Base-by-base conservation (phyloP, 37 sponge, comb jelly and placozoan species). In the Tethya wilhelma region DNA sequence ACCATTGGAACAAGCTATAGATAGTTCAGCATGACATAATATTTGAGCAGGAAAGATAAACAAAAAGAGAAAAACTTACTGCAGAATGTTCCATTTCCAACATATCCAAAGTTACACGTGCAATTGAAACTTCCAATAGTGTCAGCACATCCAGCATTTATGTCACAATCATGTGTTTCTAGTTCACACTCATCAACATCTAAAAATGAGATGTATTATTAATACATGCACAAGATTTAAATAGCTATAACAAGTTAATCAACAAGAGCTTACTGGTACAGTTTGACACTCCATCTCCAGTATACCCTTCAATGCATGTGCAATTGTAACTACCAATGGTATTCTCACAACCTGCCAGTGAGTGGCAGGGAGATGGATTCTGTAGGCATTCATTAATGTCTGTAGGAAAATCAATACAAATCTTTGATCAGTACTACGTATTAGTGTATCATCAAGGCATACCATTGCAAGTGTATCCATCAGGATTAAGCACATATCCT, bases 291-390 rank as follows among this genome's bases (percentile, higher is more conserved):
- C 69, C 71, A 68, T 72, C 69, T 69, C 75, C 70, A 31, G 41
- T 37, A 34, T 67, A 88, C 17, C 82, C 88, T 43, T 71, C 28
- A 69, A 34, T 37, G 77, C 88, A 88, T 17, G 63, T 71, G 56
- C 88, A 88, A 2, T 44, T 5, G 63, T 70, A 81, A 60, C 69
- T 64, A 25, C 88, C 88, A 69, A 62, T 68, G 33, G 82, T 82
- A 39, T 88, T 88, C 49, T 28, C 63, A 81, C 88, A 88, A 4
- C 19, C 37, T 14, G 59, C 44, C 44, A 76, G 63, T 67, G 5
- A 2, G 2, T 28, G 30, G n/a, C 41, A 36, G 66, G 64, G 9
- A 59, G 62, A 12, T 19, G 62, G 28, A 59, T 38, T 29, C 2
- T 23, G 43, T 23, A 2, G 23, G 42, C 84, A 83, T 29, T 83